These are phyloP conservation scores for Pachycephala philippinensis DNA, from an alignment of 2,113 vertebrate species.

Conservation along the genomic window DNA sequence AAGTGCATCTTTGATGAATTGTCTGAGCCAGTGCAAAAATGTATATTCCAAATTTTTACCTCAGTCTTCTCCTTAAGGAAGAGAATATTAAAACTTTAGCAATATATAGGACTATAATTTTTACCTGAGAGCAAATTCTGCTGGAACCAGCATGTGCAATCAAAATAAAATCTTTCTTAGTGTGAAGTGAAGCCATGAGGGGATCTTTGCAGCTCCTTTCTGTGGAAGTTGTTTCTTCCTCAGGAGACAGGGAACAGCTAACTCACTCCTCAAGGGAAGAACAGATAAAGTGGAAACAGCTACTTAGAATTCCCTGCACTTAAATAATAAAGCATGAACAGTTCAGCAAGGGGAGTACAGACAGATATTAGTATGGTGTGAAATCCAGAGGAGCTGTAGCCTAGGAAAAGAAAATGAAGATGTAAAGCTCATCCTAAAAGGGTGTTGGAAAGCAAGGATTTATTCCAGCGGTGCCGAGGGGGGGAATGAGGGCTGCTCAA, in stretches of 20 bases:
- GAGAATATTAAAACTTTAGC: neutral
- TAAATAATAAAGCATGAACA: neutral
- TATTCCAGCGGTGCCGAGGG: neutral
- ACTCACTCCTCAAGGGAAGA: neutral
- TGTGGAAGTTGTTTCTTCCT: neutral
- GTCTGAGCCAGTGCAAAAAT: neutral
- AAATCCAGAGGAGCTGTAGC: neutral
- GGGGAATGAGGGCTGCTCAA: neutral
- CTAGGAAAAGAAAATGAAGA: neutral
- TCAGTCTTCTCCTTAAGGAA: neutral
- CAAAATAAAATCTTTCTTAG: neutral
- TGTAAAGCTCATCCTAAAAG: neutral
- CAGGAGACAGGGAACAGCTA: neutral
- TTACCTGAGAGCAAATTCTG: neutral
- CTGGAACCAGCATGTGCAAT: neutral
- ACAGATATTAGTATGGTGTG: neutral
- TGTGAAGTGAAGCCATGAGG: neutral
- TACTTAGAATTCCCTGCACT: constrained; percentile 12
- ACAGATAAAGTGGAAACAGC: neutral
- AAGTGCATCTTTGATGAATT: neutral
- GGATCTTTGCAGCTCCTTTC: neutral
- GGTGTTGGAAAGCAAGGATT: neutral
- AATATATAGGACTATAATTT: neutral
- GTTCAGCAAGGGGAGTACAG: neutral
- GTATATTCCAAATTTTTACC: neutral